Evolutionary conservation across 2,888 invertebrate species (phyloP).

Genomic region (Leptinotarsa peninsularis): DNA sequence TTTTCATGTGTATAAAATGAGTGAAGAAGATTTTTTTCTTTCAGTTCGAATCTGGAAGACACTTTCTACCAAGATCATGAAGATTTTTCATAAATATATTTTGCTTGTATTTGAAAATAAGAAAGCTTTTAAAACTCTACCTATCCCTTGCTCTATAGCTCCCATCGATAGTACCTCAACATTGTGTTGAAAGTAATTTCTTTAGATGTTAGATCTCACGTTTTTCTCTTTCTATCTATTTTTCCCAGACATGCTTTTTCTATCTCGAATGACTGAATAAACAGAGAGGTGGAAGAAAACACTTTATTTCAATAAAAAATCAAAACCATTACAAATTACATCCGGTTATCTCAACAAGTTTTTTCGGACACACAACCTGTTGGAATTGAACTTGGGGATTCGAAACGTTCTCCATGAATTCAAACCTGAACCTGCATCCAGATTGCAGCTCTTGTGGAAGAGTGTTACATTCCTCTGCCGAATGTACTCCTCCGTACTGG

Average conservation of each 20-base stretch:
- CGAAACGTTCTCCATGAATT: conserved; percentile 43
- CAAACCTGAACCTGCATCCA: conserved; percentile 45
- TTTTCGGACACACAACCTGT: conserved; percentile 45
- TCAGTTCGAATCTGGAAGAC: too few relatives aligned
- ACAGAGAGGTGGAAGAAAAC: background rate
- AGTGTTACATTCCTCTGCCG: conserved; percentile 38
- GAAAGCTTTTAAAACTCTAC: too few relatives aligned
- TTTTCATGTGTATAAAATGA: too few relatives aligned
- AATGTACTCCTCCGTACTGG: conserved; percentile 44
- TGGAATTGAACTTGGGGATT: conserved; percentile 43
- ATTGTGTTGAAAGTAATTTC: too few relatives aligned
- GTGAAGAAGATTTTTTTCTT: too few relatives aligned
- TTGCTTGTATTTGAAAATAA: too few relatives aligned
- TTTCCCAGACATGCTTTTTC: too few relatives aligned
- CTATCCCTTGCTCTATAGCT: too few relatives aligned
- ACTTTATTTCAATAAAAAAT: conserved; percentile 1
- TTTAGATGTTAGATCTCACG: background rate
- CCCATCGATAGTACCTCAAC: too few relatives aligned
- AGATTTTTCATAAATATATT: too few relatives aligned
- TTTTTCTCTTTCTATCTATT: background rate
- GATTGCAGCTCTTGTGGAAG: conserved; percentile 42
- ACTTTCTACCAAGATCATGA: too few relatives aligned
- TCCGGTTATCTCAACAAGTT: conserved; percentile 36
- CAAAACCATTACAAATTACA: conserved; percentile 28
- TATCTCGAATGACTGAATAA: background rate